Evolutionary conservation across 2,113 vertebrate genomes (phyloP).

Genomic region (Oxygymnocypris stewartii): DNA sequence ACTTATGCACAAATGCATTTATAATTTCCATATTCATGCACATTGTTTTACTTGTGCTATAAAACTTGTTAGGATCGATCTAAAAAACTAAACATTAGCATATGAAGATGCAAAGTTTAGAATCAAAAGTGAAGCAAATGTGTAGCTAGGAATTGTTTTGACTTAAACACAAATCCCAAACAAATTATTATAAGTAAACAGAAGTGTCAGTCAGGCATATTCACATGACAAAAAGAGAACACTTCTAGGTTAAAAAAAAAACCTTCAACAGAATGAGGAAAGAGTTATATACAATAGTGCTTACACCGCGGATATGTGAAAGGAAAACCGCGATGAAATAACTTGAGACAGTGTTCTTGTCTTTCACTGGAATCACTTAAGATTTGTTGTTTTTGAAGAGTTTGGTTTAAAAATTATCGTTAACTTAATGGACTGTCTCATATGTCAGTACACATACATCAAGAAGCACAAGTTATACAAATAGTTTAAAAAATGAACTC

Average conservation of each 20-base stretch:
- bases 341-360: not conserved
- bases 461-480: not conserved
- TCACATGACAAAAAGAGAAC: not conserved
- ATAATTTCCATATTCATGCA: not conserved
- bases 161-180: not conserved
- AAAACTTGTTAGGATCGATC: not conserved
- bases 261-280: not conserved
- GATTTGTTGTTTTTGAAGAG: too few species aligned
- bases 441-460: not conserved
- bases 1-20: not conserved
- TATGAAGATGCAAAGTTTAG: not conserved
- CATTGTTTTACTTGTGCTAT: not conserved
- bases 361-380: not conserved
- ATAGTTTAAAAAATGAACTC: not conserved
- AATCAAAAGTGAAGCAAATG: not conserved
- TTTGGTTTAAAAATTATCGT: not conserved
- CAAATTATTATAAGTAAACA: not conserved
- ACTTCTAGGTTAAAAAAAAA: not conserved
- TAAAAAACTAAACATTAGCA: not conserved
- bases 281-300: not conserved
- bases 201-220: not conserved
- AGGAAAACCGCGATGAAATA: slow-evolving; percentile 1
- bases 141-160: not conserved
- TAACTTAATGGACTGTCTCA: not conserved
- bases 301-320: not conserved